Evolutionary conservation across 2,113 vertebrate species (phyloP).

Genomic region (Toxostoma redivivum): DNA sequence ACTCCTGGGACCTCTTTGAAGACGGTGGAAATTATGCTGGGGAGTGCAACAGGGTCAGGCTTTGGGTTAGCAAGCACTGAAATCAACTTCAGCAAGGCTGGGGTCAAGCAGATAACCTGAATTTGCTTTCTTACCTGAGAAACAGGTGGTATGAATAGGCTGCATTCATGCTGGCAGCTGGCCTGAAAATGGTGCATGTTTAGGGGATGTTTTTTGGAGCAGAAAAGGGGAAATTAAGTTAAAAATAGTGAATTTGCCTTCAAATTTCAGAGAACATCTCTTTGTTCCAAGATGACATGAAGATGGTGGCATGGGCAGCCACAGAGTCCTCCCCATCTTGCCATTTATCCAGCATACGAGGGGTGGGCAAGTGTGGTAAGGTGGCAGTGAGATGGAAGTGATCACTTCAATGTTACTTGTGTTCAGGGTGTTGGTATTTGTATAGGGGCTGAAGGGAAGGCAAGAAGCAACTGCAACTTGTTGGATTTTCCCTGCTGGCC

Average conservation of each 20-base stretch:
- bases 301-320: background rate
- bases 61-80: background rate
- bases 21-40: background rate
- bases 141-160: background rate
- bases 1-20: background rate
- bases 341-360: rapidly evolving
- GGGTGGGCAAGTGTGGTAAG: background rate
- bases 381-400: background rate
- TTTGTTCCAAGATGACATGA: background rate
- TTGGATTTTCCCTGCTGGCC: background rate
- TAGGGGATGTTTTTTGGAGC: background rate
- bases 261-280: background rate
- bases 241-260: background rate
- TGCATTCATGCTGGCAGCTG: background rate
- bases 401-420: background rate
- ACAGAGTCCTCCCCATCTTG: background rate
- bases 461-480: background rate
- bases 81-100: background rate
- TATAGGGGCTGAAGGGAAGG: background rate
- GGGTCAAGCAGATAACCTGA: background rate
- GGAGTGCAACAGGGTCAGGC: background rate
- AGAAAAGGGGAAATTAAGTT: background rate
- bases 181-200: background rate
- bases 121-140: background rate
- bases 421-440: background rate